phyloP scores from a whole-genome alignment of 2,797 vertebrate species.

The Crocodylus rhombifer region DNA sequence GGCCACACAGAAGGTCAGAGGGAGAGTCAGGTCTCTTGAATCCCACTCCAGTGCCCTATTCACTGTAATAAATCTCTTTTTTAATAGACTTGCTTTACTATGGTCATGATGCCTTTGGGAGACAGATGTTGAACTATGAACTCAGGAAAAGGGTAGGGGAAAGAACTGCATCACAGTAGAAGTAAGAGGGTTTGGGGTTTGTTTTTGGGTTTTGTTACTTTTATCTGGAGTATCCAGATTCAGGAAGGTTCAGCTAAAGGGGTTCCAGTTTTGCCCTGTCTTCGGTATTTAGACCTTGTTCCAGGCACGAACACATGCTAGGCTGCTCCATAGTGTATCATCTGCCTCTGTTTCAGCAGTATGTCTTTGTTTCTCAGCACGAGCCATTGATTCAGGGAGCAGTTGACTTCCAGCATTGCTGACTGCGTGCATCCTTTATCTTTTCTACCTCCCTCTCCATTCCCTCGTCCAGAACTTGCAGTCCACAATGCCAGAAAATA shows the following conservation, averaged over 20 bases:
- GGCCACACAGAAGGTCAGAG: neutral
- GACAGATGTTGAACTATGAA: neutral
- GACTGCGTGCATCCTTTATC: neutral
- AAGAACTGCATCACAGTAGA: neutral
- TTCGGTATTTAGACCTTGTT: neutral
- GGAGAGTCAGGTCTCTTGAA: neutral
- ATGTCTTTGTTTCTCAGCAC: slow-evolving; percentile 22
- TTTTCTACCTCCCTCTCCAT: neutral
- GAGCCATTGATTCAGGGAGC: neutral
- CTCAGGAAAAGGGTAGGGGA: neutral
- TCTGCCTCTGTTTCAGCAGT: slow-evolving; percentile 28
- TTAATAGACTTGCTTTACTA: too few species aligned
- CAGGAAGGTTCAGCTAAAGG: neutral
- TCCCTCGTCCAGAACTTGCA: neutral
- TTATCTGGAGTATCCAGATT: neutral
- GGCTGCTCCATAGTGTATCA: neutral
- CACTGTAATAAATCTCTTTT: neutral
- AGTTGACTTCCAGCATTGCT: neutral
- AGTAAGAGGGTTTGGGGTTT: neutral
- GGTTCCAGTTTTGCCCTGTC: rapidly evolving
- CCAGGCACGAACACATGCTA: rapidly evolving
- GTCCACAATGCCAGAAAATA: neutral
- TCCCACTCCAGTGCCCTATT: neutral
- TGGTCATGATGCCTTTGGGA: neutral
- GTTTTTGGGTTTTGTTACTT: neutral